Base-by-base conservation (phyloP, 2,888 invertebrate genomes). In the Punctoribates punctum region DNA sequence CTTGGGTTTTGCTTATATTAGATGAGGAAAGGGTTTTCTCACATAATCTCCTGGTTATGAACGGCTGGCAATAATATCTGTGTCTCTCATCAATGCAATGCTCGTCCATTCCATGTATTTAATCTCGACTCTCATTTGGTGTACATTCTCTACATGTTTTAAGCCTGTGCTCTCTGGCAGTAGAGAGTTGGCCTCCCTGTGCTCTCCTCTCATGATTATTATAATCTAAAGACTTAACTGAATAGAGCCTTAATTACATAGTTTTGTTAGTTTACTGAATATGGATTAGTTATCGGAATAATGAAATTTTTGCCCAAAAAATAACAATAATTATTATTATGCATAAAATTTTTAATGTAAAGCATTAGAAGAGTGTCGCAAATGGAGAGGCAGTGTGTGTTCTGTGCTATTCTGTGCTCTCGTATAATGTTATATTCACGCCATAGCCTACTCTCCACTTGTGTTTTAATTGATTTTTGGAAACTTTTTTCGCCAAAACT, bases 231-330 rank as follows among this genome's bases (percentile, higher is more conserved):
- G 70, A 46, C 70, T 70, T 70, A 46, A 70, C 70, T 70, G 38
- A 70, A 70, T 70, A 34, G 70, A 70, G 70, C 25, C 46, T 70
- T 70, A 70, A 70, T 70, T 70, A 70, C 42, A 70, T n/a, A 70
- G 11, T 70, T 23, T 46, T 70, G 70, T 70, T 29, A 25, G 46
- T 38, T 34, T 23, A 29, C n/a, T 65, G 20, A 70, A 23, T 70
- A 70, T 70, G 70, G 70, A 70, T 70, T 70, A 70, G 70, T 70
- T 38, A 70, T 42, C 70, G 46, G 70, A 42, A 34, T 70, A 70
- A 70, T 70, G 70, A 70, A 42, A 70, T 46, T 23, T 70, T 23
- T 42, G 25, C 17, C 29, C 15, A 17, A 65, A 70, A 70, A 70
- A 70, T 38, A 70, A 70, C 46, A 70, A 70, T 70, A 20, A 70